Evolutionary conservation across 1,140 invertebrate genomes (phyloP).

Genomic region (Adelges cooleyi): DNA sequence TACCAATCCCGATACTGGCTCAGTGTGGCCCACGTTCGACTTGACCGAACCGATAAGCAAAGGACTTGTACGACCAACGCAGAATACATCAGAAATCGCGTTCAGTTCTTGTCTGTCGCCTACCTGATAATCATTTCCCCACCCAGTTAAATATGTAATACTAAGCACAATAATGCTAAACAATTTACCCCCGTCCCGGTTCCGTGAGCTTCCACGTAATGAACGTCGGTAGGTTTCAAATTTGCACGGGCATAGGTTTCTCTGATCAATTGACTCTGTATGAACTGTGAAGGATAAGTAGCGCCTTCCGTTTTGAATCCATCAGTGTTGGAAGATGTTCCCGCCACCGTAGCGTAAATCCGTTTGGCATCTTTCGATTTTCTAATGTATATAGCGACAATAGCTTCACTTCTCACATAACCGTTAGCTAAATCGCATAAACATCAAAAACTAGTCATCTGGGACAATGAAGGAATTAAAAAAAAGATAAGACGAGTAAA

Average conservation of each 20-base stretch:
- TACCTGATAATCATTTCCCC: no score
- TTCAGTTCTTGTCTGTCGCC: constrained; percentile 55
- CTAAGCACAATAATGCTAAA: background rate
- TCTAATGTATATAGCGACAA: constrained; percentile 48
- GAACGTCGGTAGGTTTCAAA: constrained; percentile 44
- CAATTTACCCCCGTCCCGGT: constrained; percentile 38
- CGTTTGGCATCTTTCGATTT: constrained; percentile 43
- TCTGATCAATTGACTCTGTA: constrained; percentile 21
- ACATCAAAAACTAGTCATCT: no score
- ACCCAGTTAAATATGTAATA: constrained; percentile 46
- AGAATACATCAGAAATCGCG: constrained; percentile 49
- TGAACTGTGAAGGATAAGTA: background rate
- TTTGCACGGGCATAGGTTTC: constrained; percentile 34
- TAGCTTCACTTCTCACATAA: constrained; percentile 51
- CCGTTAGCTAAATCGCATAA: constrained; percentile 43
- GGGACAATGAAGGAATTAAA: no score
- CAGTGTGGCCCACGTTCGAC: constrained; percentile 63
- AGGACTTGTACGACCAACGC: constrained; percentile 42
- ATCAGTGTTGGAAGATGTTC: constrained; percentile 47
- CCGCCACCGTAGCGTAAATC: constrained; percentile 49
- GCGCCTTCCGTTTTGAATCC: constrained; percentile 43
- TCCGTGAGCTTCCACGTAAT: constrained; percentile 36
- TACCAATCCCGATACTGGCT: constrained; percentile 52
- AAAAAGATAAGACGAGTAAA: no score
- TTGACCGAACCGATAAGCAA: constrained; percentile 62